Evolutionary conservation across 2,888 invertebrate species (phyloP).

Genomic region (Drosophila rellima): DNA sequence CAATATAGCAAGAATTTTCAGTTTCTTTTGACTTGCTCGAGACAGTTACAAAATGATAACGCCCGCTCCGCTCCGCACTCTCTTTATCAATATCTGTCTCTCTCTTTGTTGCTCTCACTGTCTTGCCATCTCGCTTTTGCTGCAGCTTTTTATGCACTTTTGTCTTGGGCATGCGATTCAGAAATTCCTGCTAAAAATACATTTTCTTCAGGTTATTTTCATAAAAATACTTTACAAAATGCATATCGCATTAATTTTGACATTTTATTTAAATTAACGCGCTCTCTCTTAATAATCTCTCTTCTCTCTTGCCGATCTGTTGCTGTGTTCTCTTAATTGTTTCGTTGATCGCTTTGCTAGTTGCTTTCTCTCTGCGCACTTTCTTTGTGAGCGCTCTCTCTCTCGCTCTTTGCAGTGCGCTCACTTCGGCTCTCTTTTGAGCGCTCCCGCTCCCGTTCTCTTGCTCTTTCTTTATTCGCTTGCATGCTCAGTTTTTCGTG

Average conservation of each 20-base stretch:
- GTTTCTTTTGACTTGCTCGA: constrained; percentile 72
- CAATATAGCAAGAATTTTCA: constrained; percentile 78
- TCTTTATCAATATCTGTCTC: constrained; percentile 6
- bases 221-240: constrained; percentile 59
- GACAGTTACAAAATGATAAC: constrained; percentile 58
- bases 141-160: constrained; percentile 43
- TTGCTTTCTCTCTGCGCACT: constrained; percentile 46
- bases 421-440: constrained; percentile 12
- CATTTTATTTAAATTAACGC: constrained; percentile 29
- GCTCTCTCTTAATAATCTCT: constrained; percentile 1
- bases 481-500: constrained; percentile 72
- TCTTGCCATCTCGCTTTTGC: constrained; percentile 1
- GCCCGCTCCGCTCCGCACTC: constrained; percentile 12
- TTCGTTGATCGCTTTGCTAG: constrained; percentile 32
- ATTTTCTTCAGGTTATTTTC: constrained; percentile 46
- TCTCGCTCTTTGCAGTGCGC: constrained; percentile 7
- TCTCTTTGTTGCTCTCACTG: background rate
- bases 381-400: constrained; percentile 28
- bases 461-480: constrained; percentile 43
- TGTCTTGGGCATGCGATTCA: constrained; percentile 16
- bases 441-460: constrained; percentile 21
- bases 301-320: constrained; percentile 11
- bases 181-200: constrained; percentile 60
- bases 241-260: constrained; percentile 59
- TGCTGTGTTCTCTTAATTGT: constrained; percentile 20